phyloP scores from a whole-genome alignment of 2,888 invertebrate genomes.

The Hipparchia semele region DNA sequence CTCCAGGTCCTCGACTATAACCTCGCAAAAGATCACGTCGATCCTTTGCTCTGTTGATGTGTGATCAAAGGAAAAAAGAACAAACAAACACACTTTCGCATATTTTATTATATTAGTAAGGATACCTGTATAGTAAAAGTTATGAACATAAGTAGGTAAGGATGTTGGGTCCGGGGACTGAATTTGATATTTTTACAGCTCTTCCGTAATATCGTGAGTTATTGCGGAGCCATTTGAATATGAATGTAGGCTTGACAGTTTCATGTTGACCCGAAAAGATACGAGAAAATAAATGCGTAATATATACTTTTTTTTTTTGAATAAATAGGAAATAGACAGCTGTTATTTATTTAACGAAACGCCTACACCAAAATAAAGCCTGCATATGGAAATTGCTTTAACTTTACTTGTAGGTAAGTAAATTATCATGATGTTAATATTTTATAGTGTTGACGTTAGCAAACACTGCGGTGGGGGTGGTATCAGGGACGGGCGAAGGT shows the following conservation, averaged over 20 bases:
- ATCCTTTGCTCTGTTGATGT: no score
- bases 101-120: no score
- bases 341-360: no score
- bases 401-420: not conserved
- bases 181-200: slow-evolving; percentile 79
- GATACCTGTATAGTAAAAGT: no score
- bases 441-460: slow-evolving; percentile 4
- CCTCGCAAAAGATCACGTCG: no score
- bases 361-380: no score
- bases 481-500: slow-evolving; percentile 33
- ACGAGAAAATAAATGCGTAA: slow-evolving; percentile 40
- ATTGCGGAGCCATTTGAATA: slow-evolving; percentile 73
- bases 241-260: slow-evolving; percentile 71
- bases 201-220: slow-evolving; percentile 73
- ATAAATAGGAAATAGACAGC: not conserved
- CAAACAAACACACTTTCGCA: no score
- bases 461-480: slow-evolving; percentile 55
- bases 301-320: not conserved
- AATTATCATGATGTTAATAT: not conserved
- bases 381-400: not conserved
- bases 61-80: no score
- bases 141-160: slow-evolving; percentile 4
- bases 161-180: slow-evolving; percentile 54
- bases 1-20: no score
- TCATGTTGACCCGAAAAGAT: slow-evolving; percentile 58